Percentiles rank a stretch among this genome's conserved stretches.
Evolutionary conservation across 2,113 vertebrate species (phyloP).

Genomic region (Calyptomena viridis): DNA sequence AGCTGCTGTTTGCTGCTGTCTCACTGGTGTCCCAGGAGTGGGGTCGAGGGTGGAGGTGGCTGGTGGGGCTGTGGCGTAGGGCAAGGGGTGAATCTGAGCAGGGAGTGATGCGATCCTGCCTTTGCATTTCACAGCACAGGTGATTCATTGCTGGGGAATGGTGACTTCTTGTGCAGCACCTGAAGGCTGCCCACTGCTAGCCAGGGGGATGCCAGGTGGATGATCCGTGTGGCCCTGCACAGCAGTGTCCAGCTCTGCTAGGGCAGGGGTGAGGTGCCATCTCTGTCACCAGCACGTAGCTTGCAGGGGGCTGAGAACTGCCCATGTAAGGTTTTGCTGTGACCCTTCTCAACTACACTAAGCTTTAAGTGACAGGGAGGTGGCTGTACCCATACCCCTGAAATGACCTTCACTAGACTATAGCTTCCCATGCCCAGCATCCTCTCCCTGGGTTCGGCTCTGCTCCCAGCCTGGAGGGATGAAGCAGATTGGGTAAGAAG

Average conservation of each 20-base stretch:
- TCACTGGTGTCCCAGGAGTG: not conserved
- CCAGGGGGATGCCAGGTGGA: not conserved
- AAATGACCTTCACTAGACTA: accelerated
- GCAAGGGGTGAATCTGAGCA: accelerated
- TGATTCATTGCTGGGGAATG: accelerated
- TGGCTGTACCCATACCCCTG: not conserved
- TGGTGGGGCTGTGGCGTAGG: accelerated
- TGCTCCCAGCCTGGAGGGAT: not conserved
- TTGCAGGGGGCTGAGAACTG: not conserved
- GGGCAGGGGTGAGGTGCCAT: not conserved
- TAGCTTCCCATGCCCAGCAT: not conserved
- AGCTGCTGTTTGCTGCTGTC: not conserved
- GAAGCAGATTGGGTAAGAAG: not conserved
- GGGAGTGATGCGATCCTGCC: accelerated
- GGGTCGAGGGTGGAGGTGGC: not conserved
- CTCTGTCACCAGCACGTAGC: not conserved
- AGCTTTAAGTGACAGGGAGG: not conserved
- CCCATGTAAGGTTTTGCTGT: not conserved
- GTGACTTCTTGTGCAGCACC: not conserved
- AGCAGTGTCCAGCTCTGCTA: not conserved
- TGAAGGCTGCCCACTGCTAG: not conserved
- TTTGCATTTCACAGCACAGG: not conserved
- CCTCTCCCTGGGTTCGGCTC: not conserved
- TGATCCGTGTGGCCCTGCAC: accelerated
- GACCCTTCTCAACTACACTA: accelerated